Conservation (phyloP, 2,888 invertebrate genomes). For the Opisthograptis luteolata region DNA sequence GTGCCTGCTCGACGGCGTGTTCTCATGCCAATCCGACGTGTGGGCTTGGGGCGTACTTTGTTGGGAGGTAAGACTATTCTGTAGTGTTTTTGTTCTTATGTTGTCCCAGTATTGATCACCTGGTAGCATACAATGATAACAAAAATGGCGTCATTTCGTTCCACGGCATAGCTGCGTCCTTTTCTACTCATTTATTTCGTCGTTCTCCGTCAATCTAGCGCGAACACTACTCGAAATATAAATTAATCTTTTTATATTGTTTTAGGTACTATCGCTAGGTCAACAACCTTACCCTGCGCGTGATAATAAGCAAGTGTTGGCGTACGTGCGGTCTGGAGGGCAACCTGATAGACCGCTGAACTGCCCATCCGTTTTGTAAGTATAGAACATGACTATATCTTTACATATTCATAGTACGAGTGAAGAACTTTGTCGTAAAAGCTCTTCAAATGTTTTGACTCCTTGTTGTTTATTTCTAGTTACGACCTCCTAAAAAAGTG, state of each 20-base stretch:
- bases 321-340: conserved; percentile 95
- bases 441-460: too few relatives aligned
- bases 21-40: conserved; percentile 98
- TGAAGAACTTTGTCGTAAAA: too few relatives aligned
- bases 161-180: too few relatives aligned
- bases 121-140: too few relatives aligned
- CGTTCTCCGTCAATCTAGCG: too few relatives aligned
- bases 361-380: conserved; percentile 92
- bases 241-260: conserved; percentile 1
- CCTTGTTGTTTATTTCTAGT: conserved; percentile 66
- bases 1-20: conserved; percentile 97
- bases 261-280: conserved; percentile 93
- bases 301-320: conserved; percentile 95
- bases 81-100: too few relatives aligned
- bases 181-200: too few relatives aligned
- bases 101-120: too few relatives aligned
- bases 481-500: conserved; percentile 94
- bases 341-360: conserved; percentile 91
- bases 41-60: conserved; percentile 97
- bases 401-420: neutral
- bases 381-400: conserved; percentile 31
- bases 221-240: too few relatives aligned
- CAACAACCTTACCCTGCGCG: conserved; percentile 98
- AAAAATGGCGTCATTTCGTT: too few relatives aligned
- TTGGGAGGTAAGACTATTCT: conserved; percentile 89